Evolutionary conservation across 1,140 invertebrate species (phyloP).

Genomic region (Heterodera carotae): DNA sequence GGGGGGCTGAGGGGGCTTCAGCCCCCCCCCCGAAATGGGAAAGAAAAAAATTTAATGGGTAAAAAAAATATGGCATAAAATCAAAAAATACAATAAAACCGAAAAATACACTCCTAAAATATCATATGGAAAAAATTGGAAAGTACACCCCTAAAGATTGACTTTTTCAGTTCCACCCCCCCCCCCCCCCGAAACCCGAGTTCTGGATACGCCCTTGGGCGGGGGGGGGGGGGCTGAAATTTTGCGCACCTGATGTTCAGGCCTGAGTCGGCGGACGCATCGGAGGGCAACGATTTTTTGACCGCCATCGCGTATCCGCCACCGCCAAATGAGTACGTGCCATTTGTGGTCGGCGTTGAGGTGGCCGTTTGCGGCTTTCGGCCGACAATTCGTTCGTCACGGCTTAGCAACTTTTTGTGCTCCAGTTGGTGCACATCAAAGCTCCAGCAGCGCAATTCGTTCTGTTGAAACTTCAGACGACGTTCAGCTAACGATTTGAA

Average conservation of each 20-base stretch:
- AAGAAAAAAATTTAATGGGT: no score
- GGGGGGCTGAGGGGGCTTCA: no score
- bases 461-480: background rate
- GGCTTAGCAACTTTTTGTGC: background rate
- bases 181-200: no score
- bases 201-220: no score
- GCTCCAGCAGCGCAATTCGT: background rate
- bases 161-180: no score
- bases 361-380: background rate
- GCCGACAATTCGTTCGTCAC: background rate
- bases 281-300: background rate
- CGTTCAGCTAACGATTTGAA: background rate
- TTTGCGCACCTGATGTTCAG: background rate
- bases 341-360: background rate
- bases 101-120: no score
- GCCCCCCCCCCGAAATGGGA: no score
- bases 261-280: background rate
- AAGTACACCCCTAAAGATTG: no score
- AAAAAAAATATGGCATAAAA: no score
- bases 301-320: background rate
- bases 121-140: no score
- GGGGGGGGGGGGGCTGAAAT: no score
- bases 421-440: background rate
- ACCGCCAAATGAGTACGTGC: background rate
- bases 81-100: no score